Evolutionary conservation across 2,888 invertebrate species (phyloP).

Genomic region (Drosophila mayaguana): DNA sequence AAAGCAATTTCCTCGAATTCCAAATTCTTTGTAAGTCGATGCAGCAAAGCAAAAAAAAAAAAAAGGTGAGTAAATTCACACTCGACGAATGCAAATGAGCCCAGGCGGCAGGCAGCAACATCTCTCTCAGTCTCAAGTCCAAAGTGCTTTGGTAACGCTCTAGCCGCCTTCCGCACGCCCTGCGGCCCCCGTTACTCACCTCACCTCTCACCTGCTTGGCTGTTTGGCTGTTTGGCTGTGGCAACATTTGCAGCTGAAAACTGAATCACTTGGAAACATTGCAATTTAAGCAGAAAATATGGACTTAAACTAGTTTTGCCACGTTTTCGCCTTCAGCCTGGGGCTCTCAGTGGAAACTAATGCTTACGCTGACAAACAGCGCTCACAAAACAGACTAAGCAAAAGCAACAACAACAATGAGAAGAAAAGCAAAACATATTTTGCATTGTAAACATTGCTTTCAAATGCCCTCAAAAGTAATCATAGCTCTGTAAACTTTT

Average conservation of each 20-base stretch:
- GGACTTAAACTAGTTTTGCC: constrained; percentile 79
- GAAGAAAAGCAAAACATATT: background rate
- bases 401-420: background rate
- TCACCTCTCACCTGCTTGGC: background rate
- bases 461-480: constrained; percentile 25
- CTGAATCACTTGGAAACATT: constrained; percentile 74
- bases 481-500: background rate
- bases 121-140: constrained; percentile 10
- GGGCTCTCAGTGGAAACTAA: constrained; percentile 33
- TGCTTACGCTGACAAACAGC: constrained; percentile 31
- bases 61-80: constrained; percentile 68
- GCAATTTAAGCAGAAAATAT: constrained; percentile 78
- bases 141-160: constrained; percentile 6
- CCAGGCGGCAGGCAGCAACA: constrained; percentile 4
- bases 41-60: constrained; percentile 39
- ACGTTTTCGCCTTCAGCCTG: constrained; percentile 46
- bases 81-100: constrained; percentile 58
- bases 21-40: constrained; percentile 63
- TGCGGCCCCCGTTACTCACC: no score
- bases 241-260: constrained; percentile 39
- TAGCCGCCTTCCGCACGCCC: no score
- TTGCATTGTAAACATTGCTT: constrained; percentile 4
- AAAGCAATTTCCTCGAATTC: constrained; percentile 64
- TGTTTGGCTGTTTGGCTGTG: background rate
- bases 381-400: constrained; percentile 29